These are phyloP conservation scores for Medauroidea extradentata DNA, from an alignment of 1,140 invertebrate species.

Conservation along the genomic window DNA sequence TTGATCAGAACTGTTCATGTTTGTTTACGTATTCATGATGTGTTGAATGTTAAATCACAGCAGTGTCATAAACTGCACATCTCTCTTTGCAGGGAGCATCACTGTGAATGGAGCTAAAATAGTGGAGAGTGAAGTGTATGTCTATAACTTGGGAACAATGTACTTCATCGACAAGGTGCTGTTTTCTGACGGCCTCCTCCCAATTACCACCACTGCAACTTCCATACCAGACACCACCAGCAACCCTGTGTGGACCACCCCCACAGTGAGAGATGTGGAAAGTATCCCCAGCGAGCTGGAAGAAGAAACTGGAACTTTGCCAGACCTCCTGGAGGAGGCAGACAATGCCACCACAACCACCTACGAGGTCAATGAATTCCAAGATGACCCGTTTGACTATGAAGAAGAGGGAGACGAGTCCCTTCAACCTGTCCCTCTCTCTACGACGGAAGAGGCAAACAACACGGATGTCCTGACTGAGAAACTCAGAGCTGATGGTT, in stretches of 20 bases:
- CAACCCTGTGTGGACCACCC: background rate
- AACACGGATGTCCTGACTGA: too few species aligned
- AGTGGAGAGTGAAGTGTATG: slow-evolving; percentile 55
- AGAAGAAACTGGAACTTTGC: slow-evolving; percentile 29
- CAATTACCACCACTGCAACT: background rate
- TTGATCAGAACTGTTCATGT: too few species aligned
- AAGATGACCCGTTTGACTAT: background rate
- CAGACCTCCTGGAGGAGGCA: slow-evolving; percentile 1
- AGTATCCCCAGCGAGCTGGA: slow-evolving; percentile 45
- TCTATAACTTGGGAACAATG: slow-evolving; percentile 58
- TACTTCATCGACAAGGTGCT: slow-evolving; percentile 55
- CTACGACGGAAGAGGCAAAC: too few species aligned
- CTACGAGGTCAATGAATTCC: background rate
- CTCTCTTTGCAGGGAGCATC: slow-evolving; percentile 31
- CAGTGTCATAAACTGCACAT: too few species aligned
- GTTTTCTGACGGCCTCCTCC: slow-evolving; percentile 31
- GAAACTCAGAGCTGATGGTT: too few species aligned
- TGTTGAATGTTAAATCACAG: too few species aligned
- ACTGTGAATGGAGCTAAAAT: slow-evolving; percentile 52
- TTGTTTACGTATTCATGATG: too few species aligned
- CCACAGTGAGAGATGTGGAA: slow-evolving; percentile 38
- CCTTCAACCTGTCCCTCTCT: too few species aligned
- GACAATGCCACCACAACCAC: background rate
- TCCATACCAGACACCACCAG: background rate
- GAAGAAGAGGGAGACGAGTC: background rate